Conservation (phyloP, 2,113 vertebrate genomes). For the Siniperca chuatsi region DNA sequence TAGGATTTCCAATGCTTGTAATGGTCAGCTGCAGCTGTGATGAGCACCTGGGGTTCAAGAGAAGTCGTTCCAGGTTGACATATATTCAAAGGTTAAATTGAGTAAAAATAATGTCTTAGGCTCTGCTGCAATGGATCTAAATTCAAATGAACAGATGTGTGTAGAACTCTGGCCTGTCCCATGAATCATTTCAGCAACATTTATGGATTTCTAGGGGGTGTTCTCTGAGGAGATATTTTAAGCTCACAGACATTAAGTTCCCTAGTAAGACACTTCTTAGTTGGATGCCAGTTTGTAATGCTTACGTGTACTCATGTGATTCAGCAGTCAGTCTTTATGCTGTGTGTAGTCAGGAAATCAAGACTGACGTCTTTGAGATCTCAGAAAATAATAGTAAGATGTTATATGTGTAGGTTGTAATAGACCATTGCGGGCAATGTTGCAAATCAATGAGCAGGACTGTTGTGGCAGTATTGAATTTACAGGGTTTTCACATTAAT, state of each 20-base stretch:
- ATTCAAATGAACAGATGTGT: conserved; percentile 22
- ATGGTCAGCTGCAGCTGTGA: conserved; percentile 71
- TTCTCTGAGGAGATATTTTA: conserved; percentile 6
- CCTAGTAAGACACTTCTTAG: neutral
- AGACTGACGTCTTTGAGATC: neutral
- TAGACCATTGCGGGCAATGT: neutral
- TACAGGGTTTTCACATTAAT: neutral
- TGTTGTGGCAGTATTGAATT: neutral
- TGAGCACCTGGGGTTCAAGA: conserved; percentile 30
- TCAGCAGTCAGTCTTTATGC: neutral
- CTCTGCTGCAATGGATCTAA: conserved; percentile 12
- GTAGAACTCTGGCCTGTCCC: neutral
- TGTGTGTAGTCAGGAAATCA: neutral
- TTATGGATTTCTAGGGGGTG: neutral
- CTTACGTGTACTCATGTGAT: conserved; percentile 5
- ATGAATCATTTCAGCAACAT: conserved; percentile 2
- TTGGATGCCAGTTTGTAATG: neutral
- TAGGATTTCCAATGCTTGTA: conserved; percentile 74
- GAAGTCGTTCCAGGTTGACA: conserved; percentile 24
- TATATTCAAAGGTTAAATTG: conserved; percentile 22
- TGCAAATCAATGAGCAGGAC: neutral
- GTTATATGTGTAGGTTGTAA: neutral
- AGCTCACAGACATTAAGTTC: neutral
- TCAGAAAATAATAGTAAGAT: neutral
- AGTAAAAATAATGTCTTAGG: conserved; percentile 2